Evolutionary conservation across 2,888 invertebrate genomes (phyloP), one percentile per base, ranked within the genome.

Genomic region (Limenitis camilla): DNA sequence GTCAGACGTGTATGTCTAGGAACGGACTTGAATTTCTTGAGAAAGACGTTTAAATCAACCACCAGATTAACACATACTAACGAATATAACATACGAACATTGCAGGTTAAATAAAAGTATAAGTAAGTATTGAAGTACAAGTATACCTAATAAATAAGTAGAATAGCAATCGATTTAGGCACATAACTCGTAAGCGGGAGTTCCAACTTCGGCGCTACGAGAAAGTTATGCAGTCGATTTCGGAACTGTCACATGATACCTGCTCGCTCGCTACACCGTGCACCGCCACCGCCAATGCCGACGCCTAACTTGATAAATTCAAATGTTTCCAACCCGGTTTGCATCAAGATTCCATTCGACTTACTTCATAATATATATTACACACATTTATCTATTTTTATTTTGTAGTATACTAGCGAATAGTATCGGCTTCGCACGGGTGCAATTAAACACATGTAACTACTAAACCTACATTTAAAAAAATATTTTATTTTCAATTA

Each of bases 141-240:
- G 6, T 7, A n/a, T n/a, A 35, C 29, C 35, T 44, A 33, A n/a
- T 35, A 44, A 45, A 45, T 29, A 45, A 40, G 27, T 33, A 44
- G 29, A 44, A 51, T 19, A 19, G 44, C 44, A 45, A 44, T 45
- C 50, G 44, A 45, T 45, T 39, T 51, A 40, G 40, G 35, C 48
- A 40, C 38, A 41, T 49, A 50, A 54, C 54, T 50, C 47, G 49
- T 48, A 50, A 43, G 40, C 53, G 43, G 44, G 28, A 40, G 45
- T 48, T 44, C 46, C 11, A 57, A 57, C 51, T 54, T 54, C 45
- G 33, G 42, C 38, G 41, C 55, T 40, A 52, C 46, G 53, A 58
- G 60, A 61, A 74, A 78, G 73, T 78, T 76, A 68, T 69, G 71
- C 73, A 72, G 70, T 69, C 73, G 75, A 78, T 78, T 78, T 70